Base-by-base conservation (phyloP, 2,797 vertebrate species). In the Danio albolineatus region DNA sequence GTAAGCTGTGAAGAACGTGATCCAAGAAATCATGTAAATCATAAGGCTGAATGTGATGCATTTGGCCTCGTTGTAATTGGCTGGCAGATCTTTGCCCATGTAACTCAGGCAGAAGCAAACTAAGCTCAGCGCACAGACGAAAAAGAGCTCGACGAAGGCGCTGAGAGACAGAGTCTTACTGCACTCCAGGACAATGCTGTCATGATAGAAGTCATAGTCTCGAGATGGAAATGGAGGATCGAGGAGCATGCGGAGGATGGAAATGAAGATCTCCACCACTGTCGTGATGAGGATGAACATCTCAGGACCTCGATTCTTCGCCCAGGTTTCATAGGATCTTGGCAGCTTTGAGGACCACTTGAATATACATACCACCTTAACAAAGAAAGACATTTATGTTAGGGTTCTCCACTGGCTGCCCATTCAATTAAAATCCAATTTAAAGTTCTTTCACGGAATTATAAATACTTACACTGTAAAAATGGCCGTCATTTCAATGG, bases 31-130 rank as follows among this genome's bases (percentile, higher is more conserved):
- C 86, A 95, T 94, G 87, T 91, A 95, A 81, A 95, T 91, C 88
- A 94, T 89, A 83, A 96, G 93, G 85, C 94, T 94, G 80, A 96
- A 91, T 38, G 95, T 94, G 83, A 95, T 91, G 69, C 93, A 93
- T 86, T 95, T 96, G 80, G 95, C 95, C 77, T 97, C 95, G 0
- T 92, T 96, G 90, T 97, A 96, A 91, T 94, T 96, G 73, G 95
- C 95, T 0, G 95, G 95, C 62, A 96, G 89, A 76, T 95, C 95
- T 88, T 95, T 96, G 49, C 96, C 95, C 87, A 92, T 81, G 90
- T 95, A 96, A 87, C 95, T 92, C 13, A 96, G 94, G 57, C 85
- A 77, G 84, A 96, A 96, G 78, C 94, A 95, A 10, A 91, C 66
- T 66, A 91, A 5, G 2, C 93, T 95, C 72, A 96, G 88, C 49